Base-by-base conservation (phyloP, 2,888 invertebrate genomes). In the Leptinotarsa peninsularis region DNA sequence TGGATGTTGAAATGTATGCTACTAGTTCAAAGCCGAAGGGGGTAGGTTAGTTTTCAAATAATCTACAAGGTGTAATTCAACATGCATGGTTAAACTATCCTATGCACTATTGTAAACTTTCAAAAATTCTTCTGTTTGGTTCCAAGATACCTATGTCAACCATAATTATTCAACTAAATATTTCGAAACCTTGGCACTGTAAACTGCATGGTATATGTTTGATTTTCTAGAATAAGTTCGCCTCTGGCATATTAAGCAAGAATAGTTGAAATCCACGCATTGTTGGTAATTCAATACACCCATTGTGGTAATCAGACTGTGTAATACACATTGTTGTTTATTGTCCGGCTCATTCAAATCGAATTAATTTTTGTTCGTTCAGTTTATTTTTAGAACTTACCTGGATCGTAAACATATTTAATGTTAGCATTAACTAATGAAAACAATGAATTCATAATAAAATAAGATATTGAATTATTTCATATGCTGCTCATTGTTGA, bases 281-380 rank as follows among this genome's bases (percentile, higher is more conserved):
- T 4, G 27, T 60, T 60, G 23, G 60, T 60, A 60, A 60, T 60
- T 60, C 27, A 60, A 60, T 27, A 60, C 60, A 23, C 27, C 27
- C 60, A 60, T 60, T 60, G 60, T 60, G 60, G 23, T 60, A 60
- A 60, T 60, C 27, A 60, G 60, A 60, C 60, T 60, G 27, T 60
- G 60, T 60, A 60, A 60, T 60, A 27, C 23, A 27, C 15, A 60
- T 60, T 60, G 60, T 60, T 60, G 60, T 60, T 60, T 23, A 60
- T 60, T 60, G 60, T 27, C 15, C 60, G 4, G 27, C 27, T 27
- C 21, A 60, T 60, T 60, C 4, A 14, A 60, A 60, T 60, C 27
- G 13, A 60, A 60, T 27, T 17, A 27, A 23, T 60, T 27, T 15
- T 17, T 15, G 17, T 23, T 60, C 60, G 10, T 43, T 43, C 10